Evolutionary conservation across 2,113 vertebrate species (phyloP).

Genomic region (Egretta garzetta): DNA sequence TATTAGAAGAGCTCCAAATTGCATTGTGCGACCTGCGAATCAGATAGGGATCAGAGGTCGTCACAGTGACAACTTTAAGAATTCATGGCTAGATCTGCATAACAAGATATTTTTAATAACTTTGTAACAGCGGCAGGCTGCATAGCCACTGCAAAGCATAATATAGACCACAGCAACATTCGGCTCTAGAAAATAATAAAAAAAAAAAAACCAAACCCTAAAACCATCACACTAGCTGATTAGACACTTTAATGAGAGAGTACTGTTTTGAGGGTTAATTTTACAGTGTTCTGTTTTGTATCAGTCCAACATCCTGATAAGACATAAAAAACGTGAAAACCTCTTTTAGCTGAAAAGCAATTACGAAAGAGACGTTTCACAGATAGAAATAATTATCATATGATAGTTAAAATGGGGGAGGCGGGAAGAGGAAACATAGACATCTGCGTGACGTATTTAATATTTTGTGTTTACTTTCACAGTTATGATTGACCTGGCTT

Average conservation of each 20-base stretch:
- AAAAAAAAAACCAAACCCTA: background rate
- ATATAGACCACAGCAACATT: background rate
- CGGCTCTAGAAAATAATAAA: background rate
- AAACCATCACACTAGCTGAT: background rate
- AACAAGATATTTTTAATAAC: constrained; percentile 61
- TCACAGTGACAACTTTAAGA: constrained; percentile 11
- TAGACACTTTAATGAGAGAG: background rate
- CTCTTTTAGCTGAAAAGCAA: background rate
- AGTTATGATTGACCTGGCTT: background rate
- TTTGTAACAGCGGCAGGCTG: background rate
- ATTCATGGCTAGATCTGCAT: constrained; percentile 57
- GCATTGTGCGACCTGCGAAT: constrained; percentile 24
- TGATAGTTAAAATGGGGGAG: background rate
- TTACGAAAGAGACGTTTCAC: fast-evolving
- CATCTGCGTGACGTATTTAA: background rate
- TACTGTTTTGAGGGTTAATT: background rate
- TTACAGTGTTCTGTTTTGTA: background rate
- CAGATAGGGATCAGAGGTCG: constrained; percentile 35
- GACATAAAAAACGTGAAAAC: background rate
- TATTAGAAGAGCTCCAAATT: constrained; percentile 62
- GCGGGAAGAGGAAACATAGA: background rate
- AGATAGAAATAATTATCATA: background rate
- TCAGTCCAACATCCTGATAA: background rate
- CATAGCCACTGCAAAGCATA: background rate
- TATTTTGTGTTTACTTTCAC: background rate